phyloP scores from a whole-genome alignment of 2,113 vertebrate species.

The rat (Rattus norvegicus) region GRCr8 NC_086035.1:14278001-14278500 shows the following conservation, averaged over 20 bases:
- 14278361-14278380: neutral
- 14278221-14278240: neutral
- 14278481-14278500: neutral
- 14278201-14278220: too few species aligned
- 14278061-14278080: neutral
- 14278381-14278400: neutral
- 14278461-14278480: neutral
- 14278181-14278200: too few species aligned
- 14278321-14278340: neutral
- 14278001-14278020: neutral
- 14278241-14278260: neutral
- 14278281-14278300: neutral
- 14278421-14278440: neutral
- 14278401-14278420: neutral
- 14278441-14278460: neutral
- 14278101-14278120: neutral
- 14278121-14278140: neutral
- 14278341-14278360: neutral
- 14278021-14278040: neutral
- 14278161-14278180: neutral
- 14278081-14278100: neutral
- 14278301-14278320: neutral
- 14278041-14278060: neutral
- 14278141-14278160: neutral
- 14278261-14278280: neutral